These are phyloP conservation scores for Orthosia cruda DNA, from an alignment of 2,888 invertebrate genomes.

Conservation along the genomic window DNA sequence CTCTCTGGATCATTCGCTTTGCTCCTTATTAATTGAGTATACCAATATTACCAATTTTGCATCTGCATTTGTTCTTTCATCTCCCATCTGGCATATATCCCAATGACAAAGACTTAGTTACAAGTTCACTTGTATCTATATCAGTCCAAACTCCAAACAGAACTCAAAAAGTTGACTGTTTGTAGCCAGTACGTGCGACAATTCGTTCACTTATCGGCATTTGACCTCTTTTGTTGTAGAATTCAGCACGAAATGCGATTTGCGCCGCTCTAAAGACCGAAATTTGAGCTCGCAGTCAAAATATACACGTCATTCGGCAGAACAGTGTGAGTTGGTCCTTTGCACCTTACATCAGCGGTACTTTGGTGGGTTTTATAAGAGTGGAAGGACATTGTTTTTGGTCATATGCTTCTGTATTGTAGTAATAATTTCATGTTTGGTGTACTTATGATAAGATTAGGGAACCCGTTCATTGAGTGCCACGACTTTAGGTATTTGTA, in stretches of 20 bases:
- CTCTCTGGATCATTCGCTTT: background rate
- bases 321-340: slow-evolving; percentile 31
- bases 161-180: slow-evolving; percentile 42
- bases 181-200: slow-evolving; percentile 63
- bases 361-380: background rate
- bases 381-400: slow-evolving; percentile 28
- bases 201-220: slow-evolving; percentile 71
- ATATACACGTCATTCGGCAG: slow-evolving; percentile 66
- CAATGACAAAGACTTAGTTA: background rate
- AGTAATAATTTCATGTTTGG: slow-evolving; percentile 33
- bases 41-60: too few species aligned
- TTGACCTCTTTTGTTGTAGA: slow-evolving; percentile 77
- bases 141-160: slow-evolving; percentile 4
- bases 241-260: slow-evolving; percentile 82
- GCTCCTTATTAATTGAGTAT: background rate
- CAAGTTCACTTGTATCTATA: background rate
- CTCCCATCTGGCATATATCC: background rate
- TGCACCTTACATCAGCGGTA: background rate
- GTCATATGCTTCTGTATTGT: slow-evolving; percentile 24
- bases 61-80: too few species aligned
- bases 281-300: slow-evolving; percentile 77
- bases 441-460: slow-evolving; percentile 49
- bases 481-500: too few species aligned
- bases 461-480: background rate
- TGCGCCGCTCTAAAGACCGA: slow-evolving; percentile 71